Percentiles rank a stretch among this genome's conserved stretches.
phyloP scores from a whole-genome alignment of 2,113 vertebrate genomes.

The Triplophysa rosa region DNA sequence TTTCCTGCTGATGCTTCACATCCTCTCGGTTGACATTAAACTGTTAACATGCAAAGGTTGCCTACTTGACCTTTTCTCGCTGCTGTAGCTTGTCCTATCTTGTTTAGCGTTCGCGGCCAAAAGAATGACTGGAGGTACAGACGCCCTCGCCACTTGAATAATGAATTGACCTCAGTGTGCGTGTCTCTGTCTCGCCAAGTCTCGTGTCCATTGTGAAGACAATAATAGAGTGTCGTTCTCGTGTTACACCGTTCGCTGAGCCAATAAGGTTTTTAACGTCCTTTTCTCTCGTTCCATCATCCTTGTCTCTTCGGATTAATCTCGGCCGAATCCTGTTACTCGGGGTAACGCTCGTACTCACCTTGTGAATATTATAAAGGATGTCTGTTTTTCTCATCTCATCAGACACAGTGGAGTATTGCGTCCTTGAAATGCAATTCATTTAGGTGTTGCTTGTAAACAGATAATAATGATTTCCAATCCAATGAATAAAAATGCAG shows the following conservation, averaged over 20 bases:
- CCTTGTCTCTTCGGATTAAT: conserved; percentile 29
- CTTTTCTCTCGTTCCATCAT: conserved; percentile 27
- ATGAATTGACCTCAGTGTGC: conserved; percentile 54
- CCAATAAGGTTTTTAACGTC: conserved; percentile 16
- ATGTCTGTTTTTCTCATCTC: conserved; percentile 29
- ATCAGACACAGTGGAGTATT: conserved; percentile 5
- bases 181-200: conserved; percentile 44
- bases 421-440: conserved; percentile 26
- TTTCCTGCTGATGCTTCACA: conserved; percentile 46
- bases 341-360: conserved; percentile 18
- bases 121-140: conserved; percentile 52
- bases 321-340: conserved; percentile 25
- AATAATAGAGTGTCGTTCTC: conserved; percentile 21
- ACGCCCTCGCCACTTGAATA: conserved; percentile 44
- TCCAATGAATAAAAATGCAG: neutral
- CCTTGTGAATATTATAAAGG: conserved; percentile 35
- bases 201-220: conserved; percentile 54
- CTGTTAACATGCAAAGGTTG: conserved; percentile 65
- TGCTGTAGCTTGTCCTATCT: conserved; percentile 56
- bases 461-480: conserved; percentile 24
- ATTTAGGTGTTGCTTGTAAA: conserved; percentile 31
- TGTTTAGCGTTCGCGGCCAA: conserved; percentile 52
- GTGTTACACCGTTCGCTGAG: neutral
- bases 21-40: conserved; percentile 53
- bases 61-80: conserved; percentile 64